phyloP scores from a whole-genome alignment of 2,113 vertebrate species.

The Lagopus muta region DNA sequence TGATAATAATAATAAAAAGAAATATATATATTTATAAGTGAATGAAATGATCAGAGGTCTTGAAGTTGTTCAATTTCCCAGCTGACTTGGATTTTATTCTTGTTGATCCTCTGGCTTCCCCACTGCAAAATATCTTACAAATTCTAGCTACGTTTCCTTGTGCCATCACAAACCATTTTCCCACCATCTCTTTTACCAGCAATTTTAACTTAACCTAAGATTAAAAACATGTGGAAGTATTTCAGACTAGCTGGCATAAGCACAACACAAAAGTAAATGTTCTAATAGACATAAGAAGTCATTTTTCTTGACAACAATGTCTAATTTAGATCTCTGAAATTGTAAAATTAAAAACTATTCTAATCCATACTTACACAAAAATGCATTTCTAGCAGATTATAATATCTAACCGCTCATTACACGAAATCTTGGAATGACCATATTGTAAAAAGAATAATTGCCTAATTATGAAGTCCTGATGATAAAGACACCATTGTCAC shows the following conservation, averaged over 20 bases:
- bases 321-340: slow-evolving; percentile 53
- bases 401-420: slow-evolving; percentile 52
- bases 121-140: background rate
- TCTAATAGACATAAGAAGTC: slow-evolving; percentile 12
- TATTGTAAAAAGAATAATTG: slow-evolving; percentile 64
- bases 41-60: background rate
- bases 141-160: background rate
- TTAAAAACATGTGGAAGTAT: slow-evolving; percentile 35
- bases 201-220: slow-evolving; percentile 36
- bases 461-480: slow-evolving; percentile 53
- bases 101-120: background rate
- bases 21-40: background rate
- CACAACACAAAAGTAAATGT: background rate
- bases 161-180: background rate
- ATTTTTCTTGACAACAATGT: slow-evolving; percentile 55
- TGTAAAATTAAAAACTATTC: slow-evolving; percentile 63
- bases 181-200: background rate
- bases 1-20: background rate
- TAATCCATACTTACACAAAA: slow-evolving; percentile 34
- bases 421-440: slow-evolving; percentile 28
- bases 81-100: background rate
- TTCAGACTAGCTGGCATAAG: slow-evolving; percentile 17
- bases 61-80: slow-evolving; percentile 10
- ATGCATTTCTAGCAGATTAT: slow-evolving; percentile 35
- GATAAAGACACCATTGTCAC: slow-evolving; percentile 57